Evolutionary conservation across 64 coral and sea anemone genomes (phyloP).

Genomic region (Hydrozoanthus tunicans): DNA sequence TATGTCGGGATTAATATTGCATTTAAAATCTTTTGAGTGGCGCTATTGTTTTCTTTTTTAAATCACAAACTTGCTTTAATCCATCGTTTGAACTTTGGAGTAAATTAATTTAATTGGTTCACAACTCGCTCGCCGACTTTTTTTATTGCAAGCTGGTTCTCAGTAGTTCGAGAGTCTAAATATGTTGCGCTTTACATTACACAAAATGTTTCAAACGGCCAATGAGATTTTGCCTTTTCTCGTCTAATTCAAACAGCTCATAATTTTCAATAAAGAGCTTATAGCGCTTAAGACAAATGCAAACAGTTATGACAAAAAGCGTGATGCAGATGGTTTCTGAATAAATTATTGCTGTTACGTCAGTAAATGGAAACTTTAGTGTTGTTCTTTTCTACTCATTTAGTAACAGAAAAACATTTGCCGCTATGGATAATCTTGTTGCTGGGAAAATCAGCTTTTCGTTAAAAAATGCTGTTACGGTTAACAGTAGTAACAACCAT

Average conservation of each 20-base stretch:
- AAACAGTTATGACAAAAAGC: slow-evolving; percentile 23
- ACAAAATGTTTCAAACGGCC: slow-evolving; percentile 10
- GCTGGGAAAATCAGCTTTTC: slow-evolving; percentile 67
- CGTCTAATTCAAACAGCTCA: slow-evolving; percentile 31
- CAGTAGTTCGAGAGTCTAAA: not conserved
- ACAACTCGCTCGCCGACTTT: not conserved
- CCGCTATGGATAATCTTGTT: slow-evolving; percentile 60
- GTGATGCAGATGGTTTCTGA: not conserved
- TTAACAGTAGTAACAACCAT: slow-evolving; percentile 56
- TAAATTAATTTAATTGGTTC: not conserved
- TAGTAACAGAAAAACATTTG: not conserved
- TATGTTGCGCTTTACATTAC: not conserved
- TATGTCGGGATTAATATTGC: not conserved
- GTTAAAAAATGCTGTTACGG: slow-evolving; percentile 66
- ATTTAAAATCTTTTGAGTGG: not conserved
- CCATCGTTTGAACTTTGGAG: no score
- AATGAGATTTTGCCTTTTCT: slow-evolving; percentile 31
- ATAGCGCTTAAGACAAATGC: slow-evolving; percentile 1
- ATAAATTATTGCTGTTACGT: slow-evolving; percentile 42
- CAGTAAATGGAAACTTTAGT: not conserved
- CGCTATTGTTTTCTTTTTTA: not conserved
- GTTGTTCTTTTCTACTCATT: not conserved
- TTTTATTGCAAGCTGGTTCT: not conserved
- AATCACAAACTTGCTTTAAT: not conserved
- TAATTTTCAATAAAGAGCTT: slow-evolving; percentile 21